phyloP scores from a whole-genome alignment of 2,113 vertebrate species.

The Shinisaurus crocodilurus region DNA sequence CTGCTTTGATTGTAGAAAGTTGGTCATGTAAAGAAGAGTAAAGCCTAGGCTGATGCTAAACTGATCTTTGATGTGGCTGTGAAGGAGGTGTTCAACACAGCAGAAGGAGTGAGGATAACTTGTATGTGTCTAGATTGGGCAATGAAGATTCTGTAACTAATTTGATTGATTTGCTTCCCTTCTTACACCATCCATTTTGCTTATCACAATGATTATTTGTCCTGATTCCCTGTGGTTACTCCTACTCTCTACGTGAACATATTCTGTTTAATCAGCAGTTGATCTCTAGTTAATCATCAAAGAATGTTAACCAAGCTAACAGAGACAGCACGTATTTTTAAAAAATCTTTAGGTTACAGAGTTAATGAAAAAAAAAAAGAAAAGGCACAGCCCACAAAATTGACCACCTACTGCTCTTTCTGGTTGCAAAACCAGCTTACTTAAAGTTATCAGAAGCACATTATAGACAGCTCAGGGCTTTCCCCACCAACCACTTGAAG shows the following conservation, averaged over 20 bases:
- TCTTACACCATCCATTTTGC: not conserved
- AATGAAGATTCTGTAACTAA: not conserved
- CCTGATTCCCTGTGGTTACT: not conserved
- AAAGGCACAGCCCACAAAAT: conserved; percentile 42
- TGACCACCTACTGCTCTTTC: conserved; percentile 38
- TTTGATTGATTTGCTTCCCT: not conserved
- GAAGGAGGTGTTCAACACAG: not conserved
- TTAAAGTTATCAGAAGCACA: conserved; percentile 72
- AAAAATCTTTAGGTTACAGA: not conserved
- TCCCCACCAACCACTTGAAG: conserved; percentile 75
- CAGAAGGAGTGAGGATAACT: not conserved
- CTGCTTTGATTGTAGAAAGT: not conserved
- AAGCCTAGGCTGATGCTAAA: not conserved
- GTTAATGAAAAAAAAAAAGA: not conserved
- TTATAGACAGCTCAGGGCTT: conserved; percentile 76
- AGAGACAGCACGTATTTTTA: not conserved
- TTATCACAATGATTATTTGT: not conserved
- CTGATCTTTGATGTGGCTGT: not conserved
- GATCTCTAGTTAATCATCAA: conserved; percentile 12
- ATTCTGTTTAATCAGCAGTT: conserved; percentile 9
- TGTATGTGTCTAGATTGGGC: not conserved
- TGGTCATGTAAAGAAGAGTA: not conserved
- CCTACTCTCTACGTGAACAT: not conserved
- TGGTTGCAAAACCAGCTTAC: conserved; percentile 58
- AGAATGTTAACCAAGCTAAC: not conserved